Conservation (phyloP, 2,888 invertebrate genomes). For the Parnassius mnemosyne region DNA sequence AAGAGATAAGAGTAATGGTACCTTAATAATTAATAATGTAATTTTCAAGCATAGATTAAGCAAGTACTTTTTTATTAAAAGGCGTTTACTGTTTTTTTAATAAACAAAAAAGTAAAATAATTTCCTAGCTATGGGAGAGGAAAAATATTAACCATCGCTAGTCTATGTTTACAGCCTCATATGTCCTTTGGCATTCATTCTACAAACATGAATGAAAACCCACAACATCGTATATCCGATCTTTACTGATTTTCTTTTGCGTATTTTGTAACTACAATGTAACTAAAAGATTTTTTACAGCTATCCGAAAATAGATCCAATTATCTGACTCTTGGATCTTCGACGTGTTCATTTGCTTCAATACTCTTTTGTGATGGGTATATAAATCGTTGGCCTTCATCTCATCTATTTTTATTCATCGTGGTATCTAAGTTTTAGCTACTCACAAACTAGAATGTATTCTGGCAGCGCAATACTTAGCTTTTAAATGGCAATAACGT, state of each 20-base stretch:
- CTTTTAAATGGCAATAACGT: not conserved
- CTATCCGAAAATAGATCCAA: conserved; percentile 54
- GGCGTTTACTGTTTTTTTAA: too few relatives aligned
- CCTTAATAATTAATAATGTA: too few relatives aligned
- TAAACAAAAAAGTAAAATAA: too few relatives aligned
- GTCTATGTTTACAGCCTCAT: not conserved
- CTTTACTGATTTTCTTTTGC: conserved; percentile 40
- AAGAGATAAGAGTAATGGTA: too few relatives aligned
- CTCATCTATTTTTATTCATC: conserved; percentile 45
- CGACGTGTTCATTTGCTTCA: conserved; percentile 47
- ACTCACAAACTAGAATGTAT: conserved; percentile 29
- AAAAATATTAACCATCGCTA: not conserved
- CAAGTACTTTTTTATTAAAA: too few relatives aligned
- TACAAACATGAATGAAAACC: conserved; percentile 22
- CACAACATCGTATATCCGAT: conserved; percentile 19
- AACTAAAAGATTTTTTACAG: conserved; percentile 45
- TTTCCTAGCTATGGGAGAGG: too few relatives aligned
- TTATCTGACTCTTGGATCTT: conserved; percentile 53
- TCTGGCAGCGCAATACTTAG: conserved; percentile 24
- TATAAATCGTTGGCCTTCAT: conserved; percentile 61
- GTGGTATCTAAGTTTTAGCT: conserved; percentile 24
- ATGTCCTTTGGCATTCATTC: not conserved
- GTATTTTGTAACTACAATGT: conserved; percentile 47
- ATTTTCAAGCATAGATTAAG: too few relatives aligned
- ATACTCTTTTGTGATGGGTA: conserved; percentile 49